Evolutionary conservation across 1,140 invertebrate genomes (phyloP).

Genomic region (Rhizoglyphus robini): DNA sequence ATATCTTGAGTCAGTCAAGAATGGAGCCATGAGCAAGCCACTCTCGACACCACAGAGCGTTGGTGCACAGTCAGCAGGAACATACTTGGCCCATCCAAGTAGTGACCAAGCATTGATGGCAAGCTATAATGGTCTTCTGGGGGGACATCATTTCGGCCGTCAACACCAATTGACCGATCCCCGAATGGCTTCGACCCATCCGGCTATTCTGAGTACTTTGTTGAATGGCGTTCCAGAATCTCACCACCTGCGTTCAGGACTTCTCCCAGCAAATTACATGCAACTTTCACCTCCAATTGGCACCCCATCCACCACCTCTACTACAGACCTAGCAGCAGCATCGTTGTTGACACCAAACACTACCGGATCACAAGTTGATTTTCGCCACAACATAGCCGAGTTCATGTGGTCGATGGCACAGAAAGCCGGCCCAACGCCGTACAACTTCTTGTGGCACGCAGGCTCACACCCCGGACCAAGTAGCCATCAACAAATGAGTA

Average conservation of each 20-base stretch:
- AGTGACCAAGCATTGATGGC: constrained; percentile 13
- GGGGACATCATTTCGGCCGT: constrained; percentile 3
- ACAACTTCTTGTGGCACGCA: constrained; percentile 14
- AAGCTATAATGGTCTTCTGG: constrained; percentile 16
- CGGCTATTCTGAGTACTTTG: constrained; percentile 20
- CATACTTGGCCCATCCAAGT: too few species aligned
- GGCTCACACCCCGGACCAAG: background rate
- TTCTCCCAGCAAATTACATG: too few species aligned
- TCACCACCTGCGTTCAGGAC: too few species aligned
- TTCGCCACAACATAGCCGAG: constrained; percentile 28
- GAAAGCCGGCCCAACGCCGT: constrained; percentile 24
- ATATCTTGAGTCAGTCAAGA: too few species aligned
- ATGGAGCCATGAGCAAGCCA: too few species aligned
- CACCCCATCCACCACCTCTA: too few species aligned
- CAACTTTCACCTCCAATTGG: background rate
- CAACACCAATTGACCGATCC: background rate
- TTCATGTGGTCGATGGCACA: constrained; percentile 28
- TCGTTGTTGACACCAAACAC: background rate
- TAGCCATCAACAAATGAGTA: background rate
- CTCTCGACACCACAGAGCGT: too few species aligned
- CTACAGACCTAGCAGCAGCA: background rate
- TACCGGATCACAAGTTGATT: constrained; percentile 14
- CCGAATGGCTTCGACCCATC: background rate
- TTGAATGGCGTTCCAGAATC: too few species aligned
- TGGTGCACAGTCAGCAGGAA: too few species aligned